Percentiles rank a stretch among this genome's conserved stretches.
Evolutionary conservation across 2,113 vertebrate genomes (phyloP).

Genomic region (Gopherus flavomarginatus): DNA sequence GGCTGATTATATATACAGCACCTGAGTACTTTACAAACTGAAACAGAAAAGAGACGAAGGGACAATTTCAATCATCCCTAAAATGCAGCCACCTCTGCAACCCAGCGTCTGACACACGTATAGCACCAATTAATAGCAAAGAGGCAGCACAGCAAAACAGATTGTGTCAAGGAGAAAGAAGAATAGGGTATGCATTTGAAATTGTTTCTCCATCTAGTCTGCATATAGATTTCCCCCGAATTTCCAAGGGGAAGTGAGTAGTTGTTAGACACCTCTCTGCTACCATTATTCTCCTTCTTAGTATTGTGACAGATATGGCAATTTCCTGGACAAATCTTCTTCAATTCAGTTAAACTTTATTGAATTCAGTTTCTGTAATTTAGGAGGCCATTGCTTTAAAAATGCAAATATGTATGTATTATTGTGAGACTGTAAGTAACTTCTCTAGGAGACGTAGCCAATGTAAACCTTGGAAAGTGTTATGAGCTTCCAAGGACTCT

Average conservation of each 20-base stretch:
- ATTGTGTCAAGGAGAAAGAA: not conserved
- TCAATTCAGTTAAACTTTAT: not conserved
- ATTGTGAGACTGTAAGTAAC: not conserved
- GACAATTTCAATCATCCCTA: not conserved
- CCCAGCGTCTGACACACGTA: not conserved
- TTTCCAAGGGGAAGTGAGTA: not conserved
- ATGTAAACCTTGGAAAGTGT: not conserved
- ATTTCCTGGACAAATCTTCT: not conserved
- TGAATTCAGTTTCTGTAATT: not conserved
- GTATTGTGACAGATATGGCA: not conserved
- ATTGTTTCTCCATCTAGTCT: not conserved
- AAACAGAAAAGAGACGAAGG: not conserved
- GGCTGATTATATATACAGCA: not conserved
- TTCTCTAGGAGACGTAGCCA: not conserved
- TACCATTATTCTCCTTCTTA: not conserved
- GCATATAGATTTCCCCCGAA: not conserved
- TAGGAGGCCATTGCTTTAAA: not conserved
- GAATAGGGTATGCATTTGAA: not conserved
- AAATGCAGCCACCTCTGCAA: not conserved
- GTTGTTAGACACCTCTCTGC: not conserved
- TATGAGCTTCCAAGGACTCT: not conserved
- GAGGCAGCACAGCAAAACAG: not conserved
- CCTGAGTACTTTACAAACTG: not conserved
- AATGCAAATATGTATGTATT: not conserved
- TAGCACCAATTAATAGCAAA: not conserved